Percentiles rank a stretch among this genome's conserved stretches.
phyloP scores from a whole-genome alignment of 1,140 invertebrate genomes.

The Nebria ingens region DNA sequence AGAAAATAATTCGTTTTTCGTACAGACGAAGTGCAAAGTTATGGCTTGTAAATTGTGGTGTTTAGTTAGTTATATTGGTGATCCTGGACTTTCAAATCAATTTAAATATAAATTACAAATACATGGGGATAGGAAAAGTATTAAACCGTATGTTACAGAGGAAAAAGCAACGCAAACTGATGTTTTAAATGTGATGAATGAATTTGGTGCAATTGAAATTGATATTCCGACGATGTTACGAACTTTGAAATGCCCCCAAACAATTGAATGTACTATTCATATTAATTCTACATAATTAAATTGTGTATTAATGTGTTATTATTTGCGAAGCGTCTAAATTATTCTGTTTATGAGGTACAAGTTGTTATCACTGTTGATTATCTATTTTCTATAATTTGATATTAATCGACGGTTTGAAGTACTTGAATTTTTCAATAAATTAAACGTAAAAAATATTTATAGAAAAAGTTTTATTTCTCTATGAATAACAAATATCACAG shows the following conservation, averaged over 20 bases:
- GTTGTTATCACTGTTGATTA: too few relatives aligned
- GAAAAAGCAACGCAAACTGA: background rate
- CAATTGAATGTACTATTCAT: background rate
- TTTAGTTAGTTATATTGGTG: background rate
- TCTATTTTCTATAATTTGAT: too few relatives aligned
- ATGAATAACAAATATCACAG: background rate
- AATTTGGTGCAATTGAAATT: background rate
- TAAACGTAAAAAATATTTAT: background rate
- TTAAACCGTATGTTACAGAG: background rate
- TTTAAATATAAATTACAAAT: conserved; percentile 1
- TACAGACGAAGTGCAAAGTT: background rate
- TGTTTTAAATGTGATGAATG: background rate
- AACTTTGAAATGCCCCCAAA: background rate
- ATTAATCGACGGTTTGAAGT: background rate
- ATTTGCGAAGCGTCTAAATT: too few relatives aligned
- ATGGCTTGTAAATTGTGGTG: background rate
- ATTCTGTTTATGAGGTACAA: too few relatives aligned
- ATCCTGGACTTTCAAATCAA: background rate
- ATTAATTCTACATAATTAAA: background rate
- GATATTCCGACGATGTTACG: background rate
- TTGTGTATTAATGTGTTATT: too few relatives aligned
- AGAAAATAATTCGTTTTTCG: background rate
- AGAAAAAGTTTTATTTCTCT: background rate
- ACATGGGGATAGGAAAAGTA: background rate
- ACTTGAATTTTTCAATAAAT: too few relatives aligned